A percentile compares a stretch with the other conserved stretches of the same genome.
Evolutionary conservation across 2,888 invertebrate species (phyloP).

Genomic region (Drosophila infuscata): DNA sequence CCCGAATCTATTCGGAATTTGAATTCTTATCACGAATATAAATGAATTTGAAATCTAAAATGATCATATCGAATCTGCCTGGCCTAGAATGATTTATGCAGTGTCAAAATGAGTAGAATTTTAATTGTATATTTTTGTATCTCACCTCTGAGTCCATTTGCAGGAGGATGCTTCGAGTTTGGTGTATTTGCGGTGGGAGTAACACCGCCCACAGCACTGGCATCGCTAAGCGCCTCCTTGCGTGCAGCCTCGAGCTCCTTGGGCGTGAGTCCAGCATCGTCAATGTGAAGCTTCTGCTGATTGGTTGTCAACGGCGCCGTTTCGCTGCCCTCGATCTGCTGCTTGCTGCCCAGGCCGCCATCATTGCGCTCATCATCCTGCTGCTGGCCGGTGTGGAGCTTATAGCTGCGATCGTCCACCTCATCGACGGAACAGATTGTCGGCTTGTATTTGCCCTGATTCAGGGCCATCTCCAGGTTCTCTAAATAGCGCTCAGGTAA

Average conservation of each 20-base stretch:
- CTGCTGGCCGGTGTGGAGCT: constrained; percentile 60
- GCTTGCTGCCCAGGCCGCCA: constrained; percentile 52
- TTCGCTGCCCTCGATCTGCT: constrained; percentile 83
- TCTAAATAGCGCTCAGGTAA: constrained; percentile 10
- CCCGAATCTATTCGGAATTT: background rate
- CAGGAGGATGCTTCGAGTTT: constrained; percentile 72
- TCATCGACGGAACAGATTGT: constrained; percentile 82
- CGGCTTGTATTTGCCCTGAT: constrained; percentile 82
- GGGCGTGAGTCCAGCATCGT: constrained; percentile 69
- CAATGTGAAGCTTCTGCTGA: constrained; percentile 82
- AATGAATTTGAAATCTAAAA: background rate
- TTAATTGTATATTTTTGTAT: background rate
- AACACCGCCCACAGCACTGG: constrained; percentile 49
- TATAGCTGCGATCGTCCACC: constrained; percentile 81
- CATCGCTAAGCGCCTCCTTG: constrained; percentile 53
- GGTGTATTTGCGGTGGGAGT: constrained; percentile 66
- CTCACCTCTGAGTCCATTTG: constrained; percentile 80
- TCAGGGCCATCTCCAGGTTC: constrained; percentile 69
- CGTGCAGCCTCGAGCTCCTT: constrained; percentile 77
- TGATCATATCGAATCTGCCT: background rate
- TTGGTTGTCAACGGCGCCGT: constrained; percentile 83
- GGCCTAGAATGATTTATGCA: background rate
- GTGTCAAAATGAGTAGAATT: background rate
- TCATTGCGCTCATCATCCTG: constrained; percentile 55
- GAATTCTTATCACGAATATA: background rate